Base-by-base conservation (phyloP, 2,888 invertebrate genomes). In the Plemyria rubiginata region DNA sequence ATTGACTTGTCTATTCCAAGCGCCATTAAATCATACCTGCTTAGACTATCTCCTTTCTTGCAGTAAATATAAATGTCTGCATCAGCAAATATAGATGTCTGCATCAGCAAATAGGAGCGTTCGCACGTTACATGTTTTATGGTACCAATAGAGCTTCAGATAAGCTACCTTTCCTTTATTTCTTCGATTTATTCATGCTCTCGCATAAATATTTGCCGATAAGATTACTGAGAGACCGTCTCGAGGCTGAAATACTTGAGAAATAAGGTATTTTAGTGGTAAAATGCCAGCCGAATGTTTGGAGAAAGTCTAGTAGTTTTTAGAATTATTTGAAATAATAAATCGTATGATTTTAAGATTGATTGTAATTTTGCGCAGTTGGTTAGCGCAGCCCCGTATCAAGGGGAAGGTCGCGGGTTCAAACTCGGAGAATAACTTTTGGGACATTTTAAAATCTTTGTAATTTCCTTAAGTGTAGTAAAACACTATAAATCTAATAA, bases 101-200 rank as follows among this genome's bases (percentile, higher is more conserved):
- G 54, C 54, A 57, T 52, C 11, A 45, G 60, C 46, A 55, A 63
- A 81, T 72, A 73, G 72, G 74, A 67, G 74, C 69, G 77, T 78
- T 75, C 70, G 77, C 79, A 74, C 76, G 80, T 78, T 75, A 78
- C 77, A 80, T 88, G 80, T 81, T 88, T 90, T 87, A 90, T 87
- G 85, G 82, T 75, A 75, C 76, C 86, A 82, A 89, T 88, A 88
- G 86, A 82, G 88, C 79, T 69, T 41, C 67, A 86, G 89, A 89
- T 88, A 90, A 89, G 86, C 84, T 81, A 77, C 81, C 78, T 79
- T 74, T 84, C 84, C 84, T 84, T 84, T 85, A 88, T 85, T 82
- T 86, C 84, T 87, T 84, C 85, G 86, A 89, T 89, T 88, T 90
- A 89, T 91, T 92, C 90, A 85, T 89, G 88, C 82, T 84, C 69